Evolutionary conservation across 30 jellyfish, hydroid and myxozoan genomes (phyloP), one percentile per base, ranked within the genome.

Genomic region (Mastigias papua): DNA sequence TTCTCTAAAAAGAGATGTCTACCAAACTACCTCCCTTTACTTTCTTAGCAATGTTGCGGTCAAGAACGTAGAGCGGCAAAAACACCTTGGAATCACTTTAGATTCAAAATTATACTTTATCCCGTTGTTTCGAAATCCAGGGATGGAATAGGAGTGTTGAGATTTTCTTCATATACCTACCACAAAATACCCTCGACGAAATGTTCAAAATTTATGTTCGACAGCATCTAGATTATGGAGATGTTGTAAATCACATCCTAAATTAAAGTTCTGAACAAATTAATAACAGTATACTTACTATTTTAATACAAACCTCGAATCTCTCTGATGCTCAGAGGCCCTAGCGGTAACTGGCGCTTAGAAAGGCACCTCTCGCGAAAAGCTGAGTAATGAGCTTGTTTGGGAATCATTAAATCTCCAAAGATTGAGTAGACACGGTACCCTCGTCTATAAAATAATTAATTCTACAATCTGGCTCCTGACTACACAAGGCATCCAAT

Each of bases 71-170:
- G 48, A 66, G 32, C 27, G 31, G 48, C 42, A 66, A 66, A 66
- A 16, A 8, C 78, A 66, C 78, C 78, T 66, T 66, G 78, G 78
- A 66, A 21, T 66, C 48, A 66, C 48, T 4, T 19, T 66, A 21
- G 48, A 66, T 29, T 66, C 78, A 17, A 66, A 66, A 66, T 66
- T 66, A 28, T 66, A 42, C 37, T 0, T 66, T 31, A 25, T 34
- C 20, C 31, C 31, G 37, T 22, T 33, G 23, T 48, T 73, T 66
- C 51, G 22, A 66, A 66, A 0, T 26, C 78, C 48, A 66, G 48
- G 48, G 48, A 66, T 15, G 0, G 78, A 66, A 66, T 66, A 66
- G 78, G 48, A 28, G 48, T 66, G 37, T 26, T 66, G 78, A 66
- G 78, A 32, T 66, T 15, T 28, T 28, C 11, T 48, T 66, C 78